Evolutionary conservation across 2,797 vertebrate genomes (phyloP).

Genomic region (Notolepis coatsorum): DNA sequence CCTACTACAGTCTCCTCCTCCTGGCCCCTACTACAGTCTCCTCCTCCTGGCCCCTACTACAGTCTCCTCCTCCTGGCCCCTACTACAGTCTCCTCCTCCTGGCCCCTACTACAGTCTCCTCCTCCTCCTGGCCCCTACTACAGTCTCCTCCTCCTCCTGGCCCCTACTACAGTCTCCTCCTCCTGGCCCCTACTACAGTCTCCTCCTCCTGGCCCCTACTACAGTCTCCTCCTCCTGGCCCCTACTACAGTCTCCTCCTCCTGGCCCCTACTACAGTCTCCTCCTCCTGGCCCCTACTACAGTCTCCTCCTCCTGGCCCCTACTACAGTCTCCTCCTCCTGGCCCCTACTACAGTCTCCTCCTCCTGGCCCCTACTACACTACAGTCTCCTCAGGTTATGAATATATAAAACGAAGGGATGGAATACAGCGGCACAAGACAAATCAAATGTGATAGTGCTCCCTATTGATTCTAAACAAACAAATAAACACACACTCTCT

Average conservation of each 20-base stretch:
- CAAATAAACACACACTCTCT: constrained; percentile 7
- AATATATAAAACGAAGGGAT: constrained; percentile 47
- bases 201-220: constrained; percentile 39
- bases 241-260: constrained; percentile 46
- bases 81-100: constrained; percentile 44
- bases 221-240: constrained; percentile 26
- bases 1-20: constrained; percentile 26
- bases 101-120: constrained; percentile 28
- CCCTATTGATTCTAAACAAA: constrained; percentile 66
- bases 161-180: constrained; percentile 24
- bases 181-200: constrained; percentile 36
- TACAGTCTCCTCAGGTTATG: constrained; percentile 37
- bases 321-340: constrained; percentile 22
- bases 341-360: constrained; percentile 43
- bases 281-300: constrained; percentile 30
- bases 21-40: constrained; percentile 39
- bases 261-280: constrained; percentile 25
- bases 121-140: constrained; percentile 28
- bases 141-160: constrained; percentile 49
- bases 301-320: constrained; percentile 46
- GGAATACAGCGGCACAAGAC: constrained; percentile 40
- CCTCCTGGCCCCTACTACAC: too few relatives aligned
- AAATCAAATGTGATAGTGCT: constrained; percentile 62
- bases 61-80: constrained; percentile 27
- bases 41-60: constrained; percentile 32